Evolutionary conservation across 2,113 vertebrate genomes (phyloP), one percentile per base, ranked within the genome.

Genomic region (Myrmecobius fasciatus): DNA sequence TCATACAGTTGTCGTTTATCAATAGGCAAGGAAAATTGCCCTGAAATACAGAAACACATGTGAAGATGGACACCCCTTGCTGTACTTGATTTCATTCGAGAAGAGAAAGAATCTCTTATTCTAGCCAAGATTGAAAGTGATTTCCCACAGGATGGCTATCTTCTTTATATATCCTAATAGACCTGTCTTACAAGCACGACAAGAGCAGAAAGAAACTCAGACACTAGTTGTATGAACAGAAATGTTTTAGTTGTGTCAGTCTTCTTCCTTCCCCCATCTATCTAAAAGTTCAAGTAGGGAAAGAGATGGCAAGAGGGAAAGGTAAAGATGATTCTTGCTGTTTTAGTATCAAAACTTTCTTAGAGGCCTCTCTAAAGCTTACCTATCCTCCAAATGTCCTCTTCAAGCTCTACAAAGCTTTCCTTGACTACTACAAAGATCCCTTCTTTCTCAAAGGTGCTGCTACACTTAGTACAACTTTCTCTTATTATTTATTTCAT

Each of bases 1-100:
- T 99, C 99, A 96, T 99, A 99, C 10, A 99, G 99, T 97, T 99
- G 99, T 88, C 99, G 98, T 98, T 99, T 99, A 97, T 99, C 99
- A 98, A 99, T 98, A 31, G 99, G 99, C 96, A 99, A 98, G 94
- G 99, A 99, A 98, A 99, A 99, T 97, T 99, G 99, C 89, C 99
- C 99, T 99, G 97, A 49, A 95, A 83, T 95, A 92, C 91, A 96
- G 94, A 97, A 4, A 26, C 52, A 95, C 1, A 49, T 25, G 53
- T 96, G 43, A 94, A 91, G 24, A 53, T 3, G 43, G 17, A 47
- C n/a, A 11, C 67, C 83, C 51, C 47, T 48, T 46, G 1, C 47
- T 88, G 90, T 0, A 46, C 1, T 51, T 49, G 24, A 5, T 52
- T 48, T 48, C 28, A 88, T 89, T 89, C 49, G 46, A 26, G 91